phyloP scores from a whole-genome alignment of 2,113 vertebrate genomes.

The Gorsachius goisagi region DNA sequence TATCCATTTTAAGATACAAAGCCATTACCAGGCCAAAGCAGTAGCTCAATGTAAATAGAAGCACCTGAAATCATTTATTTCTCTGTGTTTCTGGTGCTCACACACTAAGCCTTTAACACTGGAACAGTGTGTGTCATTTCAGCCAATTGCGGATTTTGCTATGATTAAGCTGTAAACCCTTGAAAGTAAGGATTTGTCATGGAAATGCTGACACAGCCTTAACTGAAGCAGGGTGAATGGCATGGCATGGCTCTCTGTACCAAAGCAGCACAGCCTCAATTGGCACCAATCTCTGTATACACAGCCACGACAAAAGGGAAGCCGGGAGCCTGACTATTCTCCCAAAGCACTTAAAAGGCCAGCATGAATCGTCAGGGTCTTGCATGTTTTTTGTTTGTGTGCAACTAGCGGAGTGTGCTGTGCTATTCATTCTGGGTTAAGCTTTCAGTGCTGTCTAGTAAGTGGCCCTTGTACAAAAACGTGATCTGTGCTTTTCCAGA shows the following conservation, averaged over 20 bases:
- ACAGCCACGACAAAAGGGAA: conserved; percentile 40
- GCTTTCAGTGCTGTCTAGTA: conserved; percentile 68
- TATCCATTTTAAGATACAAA: neutral
- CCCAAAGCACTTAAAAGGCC: conserved; percentile 55
- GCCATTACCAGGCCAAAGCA: neutral
- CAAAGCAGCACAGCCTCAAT: neutral
- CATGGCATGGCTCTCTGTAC: neutral
- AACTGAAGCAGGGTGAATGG: neutral
- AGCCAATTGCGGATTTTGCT: conserved; percentile 15
- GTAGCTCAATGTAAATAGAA: neutral
- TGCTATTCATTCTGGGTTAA: conserved; percentile 74
- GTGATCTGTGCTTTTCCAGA: conserved; percentile 75
- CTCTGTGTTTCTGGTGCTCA: neutral
- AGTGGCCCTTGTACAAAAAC: conserved; percentile 71
- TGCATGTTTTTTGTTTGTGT: conserved; percentile 53
- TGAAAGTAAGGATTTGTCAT: conserved; percentile 56
- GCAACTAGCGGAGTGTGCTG: conserved; percentile 21
- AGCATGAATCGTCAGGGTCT: conserved; percentile 38
- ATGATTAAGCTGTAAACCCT: conserved; percentile 33
- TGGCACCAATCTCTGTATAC: neutral
- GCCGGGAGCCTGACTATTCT: neutral
- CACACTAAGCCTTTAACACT: neutral
- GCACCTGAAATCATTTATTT: conserved; percentile 40
- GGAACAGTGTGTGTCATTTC: neutral
- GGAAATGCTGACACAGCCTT: conserved; percentile 55